Conservation (phyloP, 2,797 vertebrate species). For the Calcarius lapponicus region DNA sequence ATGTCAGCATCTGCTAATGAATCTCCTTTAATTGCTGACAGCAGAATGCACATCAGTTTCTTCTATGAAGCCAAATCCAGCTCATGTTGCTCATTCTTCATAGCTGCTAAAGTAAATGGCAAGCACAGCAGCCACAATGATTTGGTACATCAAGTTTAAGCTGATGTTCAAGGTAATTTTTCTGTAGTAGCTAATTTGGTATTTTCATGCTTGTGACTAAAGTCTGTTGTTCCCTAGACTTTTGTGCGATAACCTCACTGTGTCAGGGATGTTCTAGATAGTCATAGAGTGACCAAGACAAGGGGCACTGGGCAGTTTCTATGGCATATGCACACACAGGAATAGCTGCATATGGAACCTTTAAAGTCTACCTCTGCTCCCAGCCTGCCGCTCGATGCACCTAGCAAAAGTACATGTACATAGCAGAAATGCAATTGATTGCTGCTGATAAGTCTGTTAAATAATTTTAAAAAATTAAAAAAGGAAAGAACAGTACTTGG, state of each 20-base stretch:
- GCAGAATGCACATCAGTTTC: background rate
- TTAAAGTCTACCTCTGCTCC: background rate
- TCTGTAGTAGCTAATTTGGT: background rate
- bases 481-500: fast-evolving
- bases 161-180: background rate
- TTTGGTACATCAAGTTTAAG: background rate
- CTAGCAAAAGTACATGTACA: background rate
- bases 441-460: background rate
- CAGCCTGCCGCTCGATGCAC: background rate
- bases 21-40: conserved; percentile 34
- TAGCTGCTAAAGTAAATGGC: background rate
- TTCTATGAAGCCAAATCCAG: background rate
- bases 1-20: background rate
- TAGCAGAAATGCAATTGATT: background rate
- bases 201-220: background rate
- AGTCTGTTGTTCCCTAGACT: background rate
- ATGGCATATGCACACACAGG: fast-evolving
- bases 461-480: background rate
- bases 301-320: background rate
- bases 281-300: background rate
- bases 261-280: background rate
- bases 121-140: background rate
- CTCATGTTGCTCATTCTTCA: conserved; percentile 17
- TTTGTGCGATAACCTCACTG: background rate
- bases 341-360: background rate